These are phyloP conservation scores for Lasioglossum baleicum DNA, from an alignment of 1,140 invertebrate species.

Conservation along the genomic window DNA sequence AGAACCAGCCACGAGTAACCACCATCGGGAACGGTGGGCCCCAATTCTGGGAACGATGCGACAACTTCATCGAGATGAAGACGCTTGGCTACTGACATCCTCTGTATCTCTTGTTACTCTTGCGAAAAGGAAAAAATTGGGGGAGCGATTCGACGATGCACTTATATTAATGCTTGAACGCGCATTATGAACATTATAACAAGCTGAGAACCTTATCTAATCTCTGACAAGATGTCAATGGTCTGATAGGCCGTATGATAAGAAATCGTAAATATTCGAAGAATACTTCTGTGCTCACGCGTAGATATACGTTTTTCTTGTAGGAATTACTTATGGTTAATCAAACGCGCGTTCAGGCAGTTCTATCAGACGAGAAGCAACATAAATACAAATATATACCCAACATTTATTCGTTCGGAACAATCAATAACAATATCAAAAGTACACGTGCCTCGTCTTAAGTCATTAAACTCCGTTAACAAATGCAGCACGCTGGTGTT, in stretches of 20 bases:
- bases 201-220: constrained; percentile 54
- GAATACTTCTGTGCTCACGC: background rate
- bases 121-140: background rate
- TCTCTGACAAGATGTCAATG: constrained; percentile 54
- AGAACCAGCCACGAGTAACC: constrained; percentile 85
- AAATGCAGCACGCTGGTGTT: background rate
- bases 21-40: constrained; percentile 83
- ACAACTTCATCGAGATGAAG: constrained; percentile 80
- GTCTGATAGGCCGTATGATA: constrained; percentile 56
- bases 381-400: constrained; percentile 5
- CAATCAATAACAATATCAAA: constrained; percentile 28
- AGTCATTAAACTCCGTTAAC: background rate
- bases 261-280: constrained; percentile 32
- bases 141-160: background rate
- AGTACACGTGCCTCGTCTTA: background rate
- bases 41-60: constrained; percentile 83
- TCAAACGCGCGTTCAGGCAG: background rate
- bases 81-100: constrained; percentile 77
- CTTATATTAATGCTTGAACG: background rate
- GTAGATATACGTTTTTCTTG: background rate
- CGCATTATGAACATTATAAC: background rate
- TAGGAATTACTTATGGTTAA: no score
- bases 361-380: background rate
- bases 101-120: constrained; percentile 7
- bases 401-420: constrained; percentile 28